Conservation (phyloP, 2,888 invertebrate genomes). For the Heterodera filipjevi region DNA sequence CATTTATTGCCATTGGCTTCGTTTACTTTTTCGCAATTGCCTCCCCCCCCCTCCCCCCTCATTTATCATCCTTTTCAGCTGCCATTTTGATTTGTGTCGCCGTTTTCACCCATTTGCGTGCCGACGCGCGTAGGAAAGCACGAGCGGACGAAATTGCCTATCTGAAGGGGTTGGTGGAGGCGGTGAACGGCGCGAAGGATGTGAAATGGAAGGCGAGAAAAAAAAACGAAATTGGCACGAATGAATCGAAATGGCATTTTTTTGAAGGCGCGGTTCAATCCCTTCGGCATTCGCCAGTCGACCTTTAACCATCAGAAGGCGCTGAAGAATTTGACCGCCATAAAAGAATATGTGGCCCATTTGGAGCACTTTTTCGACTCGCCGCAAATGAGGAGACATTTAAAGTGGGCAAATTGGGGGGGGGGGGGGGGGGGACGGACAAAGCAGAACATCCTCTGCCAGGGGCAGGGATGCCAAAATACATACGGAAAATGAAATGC, state of each 20-base stretch:
- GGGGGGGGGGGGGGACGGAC: too few relatives aligned
- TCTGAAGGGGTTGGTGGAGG: constrained; percentile 53
- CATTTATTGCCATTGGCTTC: not conserved
- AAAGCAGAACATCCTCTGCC: not conserved
- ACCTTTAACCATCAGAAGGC: constrained; percentile 37
- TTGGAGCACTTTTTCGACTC: constrained; percentile 58
- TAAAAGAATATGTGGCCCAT: constrained; percentile 58
- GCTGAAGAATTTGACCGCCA: constrained; percentile 60
- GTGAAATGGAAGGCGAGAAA: constrained; percentile 57
- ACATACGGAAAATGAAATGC: too few relatives aligned
- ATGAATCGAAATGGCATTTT: not conserved
- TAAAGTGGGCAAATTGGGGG: constrained; percentile 45
- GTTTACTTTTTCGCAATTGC: too few relatives aligned
- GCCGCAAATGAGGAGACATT: constrained; percentile 57
- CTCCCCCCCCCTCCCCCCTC: not conserved
- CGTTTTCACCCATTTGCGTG: constrained; percentile 41
- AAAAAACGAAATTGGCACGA: constrained; percentile 25
- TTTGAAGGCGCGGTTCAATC: constrained; percentile 51
- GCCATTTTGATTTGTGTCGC: constrained; percentile 31
- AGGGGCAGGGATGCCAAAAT: too few relatives aligned
- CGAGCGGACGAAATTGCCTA: constrained; percentile 52
- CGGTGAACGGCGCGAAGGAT: constrained; percentile 56
- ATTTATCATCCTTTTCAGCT: constrained; percentile 20
- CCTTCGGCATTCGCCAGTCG: constrained; percentile 49
- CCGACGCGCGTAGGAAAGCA: constrained; percentile 40